These are phyloP conservation scores for Podarcis raffonei DNA, from an alignment of 2,113 vertebrate species.

Conservation along the genomic window DNA sequence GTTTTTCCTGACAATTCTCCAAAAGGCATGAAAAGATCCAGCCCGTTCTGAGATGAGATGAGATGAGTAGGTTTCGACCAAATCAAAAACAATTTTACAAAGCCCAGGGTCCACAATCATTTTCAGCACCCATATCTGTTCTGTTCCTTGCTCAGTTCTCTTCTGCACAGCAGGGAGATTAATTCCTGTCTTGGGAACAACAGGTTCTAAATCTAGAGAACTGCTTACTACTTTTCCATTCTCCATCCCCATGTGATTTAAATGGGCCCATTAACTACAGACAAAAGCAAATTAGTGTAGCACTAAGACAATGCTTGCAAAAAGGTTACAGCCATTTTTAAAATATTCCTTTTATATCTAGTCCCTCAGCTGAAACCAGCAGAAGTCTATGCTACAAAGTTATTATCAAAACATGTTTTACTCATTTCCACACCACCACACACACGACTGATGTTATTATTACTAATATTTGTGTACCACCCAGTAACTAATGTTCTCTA, in stretches of 20 bases:
- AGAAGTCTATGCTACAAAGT: neutral
- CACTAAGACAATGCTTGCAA: neutral
- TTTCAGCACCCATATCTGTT: neutral
- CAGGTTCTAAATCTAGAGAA: conserved; percentile 4
- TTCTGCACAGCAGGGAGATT: neutral
- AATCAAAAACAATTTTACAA: neutral
- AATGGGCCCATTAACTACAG: neutral
- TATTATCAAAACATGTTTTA: neutral
- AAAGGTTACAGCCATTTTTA: neutral
- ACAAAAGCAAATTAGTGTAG: neutral
- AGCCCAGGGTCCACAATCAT: neutral
- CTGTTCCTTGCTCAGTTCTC: neutral
- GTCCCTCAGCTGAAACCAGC: neutral
- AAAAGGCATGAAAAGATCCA: neutral
- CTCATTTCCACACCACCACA: no score
- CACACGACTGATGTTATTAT: no score
- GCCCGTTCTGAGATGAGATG: neutral
- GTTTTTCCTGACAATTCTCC: neutral
- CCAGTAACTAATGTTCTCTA: no score
- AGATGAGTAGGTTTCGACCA: neutral
- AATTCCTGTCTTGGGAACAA: neutral
- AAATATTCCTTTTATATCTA: neutral
- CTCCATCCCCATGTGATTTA: neutral
- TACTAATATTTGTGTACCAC: no score
- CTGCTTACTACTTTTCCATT: neutral